Base-by-base conservation (phyloP, 2,888 invertebrate species). In the Drosophila yooni region DNA sequence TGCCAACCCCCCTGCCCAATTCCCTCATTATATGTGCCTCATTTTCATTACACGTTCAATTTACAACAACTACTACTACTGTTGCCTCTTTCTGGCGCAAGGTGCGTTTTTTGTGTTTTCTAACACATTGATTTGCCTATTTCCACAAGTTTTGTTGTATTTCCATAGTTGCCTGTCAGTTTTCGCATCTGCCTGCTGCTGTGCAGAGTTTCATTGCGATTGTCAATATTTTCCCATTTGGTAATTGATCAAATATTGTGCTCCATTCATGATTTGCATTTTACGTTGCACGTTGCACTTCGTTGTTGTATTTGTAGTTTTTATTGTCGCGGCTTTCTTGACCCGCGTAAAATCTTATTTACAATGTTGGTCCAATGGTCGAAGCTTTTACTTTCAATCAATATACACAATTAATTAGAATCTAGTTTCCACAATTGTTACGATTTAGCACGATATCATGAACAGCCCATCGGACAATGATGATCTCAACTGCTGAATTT, bases 111-210 rank as follows among this genome's bases (percentile, higher is more conserved):
- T 69, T 65, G 84, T 82, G 65, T 90, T 87, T 76, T 79, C 71
- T 68, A 68, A 43, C 43, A 6, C 21, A 21, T 11, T 43, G 43
- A 43, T 13, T 69, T 54, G 56, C 53, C 40, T 31, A 29, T 62
- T 63, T 46, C 46, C 51, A 51, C n/a, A 5, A 34, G 6, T 38
- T 53, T 75, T 82, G 73, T 81, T 87, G 88, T 73, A 69, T 80
- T 85, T 88, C 83, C 74, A 51, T 77, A 79, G 84, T 87, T 89
- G 70, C 50, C 85, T 87, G 90, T 87, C 76, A 87, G 21, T 87
- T 87, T 90, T 87, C 87, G 84, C 87, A 80, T 82, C 66, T 85
- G 76, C 88, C 90, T 79, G 86, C 89, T 67, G 90, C 75, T 65
- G 53, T 67, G 46, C 65, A 81, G 86, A 54, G 54, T 89, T 80